Percentiles rank a stretch among this genome's conserved stretches.
These are phyloP conservation scores for Limanda limanda DNA, from an alignment of 2,113 vertebrate species.

Conservation along the genomic window DNA sequence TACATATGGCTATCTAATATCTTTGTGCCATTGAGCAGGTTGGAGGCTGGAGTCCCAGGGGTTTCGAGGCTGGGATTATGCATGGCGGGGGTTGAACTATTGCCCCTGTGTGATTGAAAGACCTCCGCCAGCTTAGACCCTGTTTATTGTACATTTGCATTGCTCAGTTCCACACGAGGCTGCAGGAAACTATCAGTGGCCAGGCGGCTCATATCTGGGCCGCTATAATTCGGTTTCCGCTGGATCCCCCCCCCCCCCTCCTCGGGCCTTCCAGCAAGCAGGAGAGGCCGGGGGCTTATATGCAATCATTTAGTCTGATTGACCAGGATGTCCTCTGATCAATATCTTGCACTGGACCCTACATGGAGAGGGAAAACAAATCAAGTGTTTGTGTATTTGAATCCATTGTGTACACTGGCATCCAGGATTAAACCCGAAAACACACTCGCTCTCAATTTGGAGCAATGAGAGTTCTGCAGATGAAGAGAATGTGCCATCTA, in stretches of 20 bases:
- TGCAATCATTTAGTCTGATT: slow-evolving; percentile 84
- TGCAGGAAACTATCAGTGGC: slow-evolving; percentile 74
- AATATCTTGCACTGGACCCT: slow-evolving; percentile 76
- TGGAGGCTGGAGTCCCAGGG: slow-evolving; percentile 75
- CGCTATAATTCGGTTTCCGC: slow-evolving; percentile 70
- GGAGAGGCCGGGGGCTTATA: slow-evolving; percentile 67
- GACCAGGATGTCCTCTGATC: slow-evolving; percentile 79
- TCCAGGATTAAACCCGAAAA: slow-evolving; percentile 39
- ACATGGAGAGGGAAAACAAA: slow-evolving; percentile 75
- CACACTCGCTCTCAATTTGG: slow-evolving; percentile 29
- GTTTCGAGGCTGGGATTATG: slow-evolving; percentile 81
- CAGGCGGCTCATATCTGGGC: slow-evolving; percentile 71
- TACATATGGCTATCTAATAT: slow-evolving; percentile 87
- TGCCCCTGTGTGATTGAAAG: slow-evolving; percentile 85
- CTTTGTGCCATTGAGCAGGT: slow-evolving; percentile 80
- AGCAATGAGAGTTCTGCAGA: slow-evolving; percentile 20
- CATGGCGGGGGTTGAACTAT: slow-evolving; percentile 84
- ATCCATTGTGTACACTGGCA: slow-evolving; percentile 51
- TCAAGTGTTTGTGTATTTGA: slow-evolving; percentile 59
- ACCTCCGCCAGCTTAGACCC: slow-evolving; percentile 79
- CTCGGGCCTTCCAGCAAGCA: slow-evolving; percentile 62
- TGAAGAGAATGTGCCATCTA: neutral
- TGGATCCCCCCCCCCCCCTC: slow-evolving; percentile 17
- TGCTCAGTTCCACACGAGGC: slow-evolving; percentile 73
- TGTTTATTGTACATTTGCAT: slow-evolving; percentile 87